Base-by-base conservation (phyloP, 1,140 invertebrate genomes). In the Tetraneura akinire region DNA sequence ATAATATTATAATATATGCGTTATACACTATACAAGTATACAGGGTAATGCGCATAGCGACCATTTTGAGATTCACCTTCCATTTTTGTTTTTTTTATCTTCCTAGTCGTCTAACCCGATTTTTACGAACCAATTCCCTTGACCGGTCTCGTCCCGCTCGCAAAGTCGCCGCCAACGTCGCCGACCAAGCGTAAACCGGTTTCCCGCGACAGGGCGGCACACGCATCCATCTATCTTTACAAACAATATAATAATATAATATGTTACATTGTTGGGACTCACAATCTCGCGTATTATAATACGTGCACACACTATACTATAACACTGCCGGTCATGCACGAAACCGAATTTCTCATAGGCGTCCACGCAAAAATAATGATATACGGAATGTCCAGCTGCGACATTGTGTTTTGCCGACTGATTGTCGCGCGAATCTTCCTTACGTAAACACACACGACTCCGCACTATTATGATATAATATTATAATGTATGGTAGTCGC, bases 321-420 rank as follows among this genome's bases (percentile, higher is more conserved):
- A 18, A 51, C 71, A 74, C 73, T 53, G 73, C 73, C 73, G 73
- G 73, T 60, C 73, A n/a, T 16, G 73, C 37, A 11, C 32, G 32
- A 42, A 60, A 57, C 73, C 73, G 32, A 76, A 76, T 76, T 76
- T 76, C 73, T 76, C 73, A 76, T 76, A 32, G 73, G 73, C 55
- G 53, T 14, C 71, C n/a, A 21, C 32, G 73, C 37, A 45, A 42
- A 45, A n/a, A 60, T 76, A 60, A 76, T 23, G n/a, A 47, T 23
- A 16, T 21, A 11, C 73, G 37, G 21, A 76, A 76, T 45, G 37
- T 60, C 73, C 73, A 76, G 73, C 73, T 76, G 53, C 55, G 73
- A 76, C 53, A 76, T 60, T 76, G 73, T 76, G 73, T 18, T 26
- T 26, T 5, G 18, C 62, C 49, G 49, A 6, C 70, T 26, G 70